Evolutionary conservation across 1,140 invertebrate genomes (phyloP).

Genomic region (Euwallacea fornicatus): DNA sequence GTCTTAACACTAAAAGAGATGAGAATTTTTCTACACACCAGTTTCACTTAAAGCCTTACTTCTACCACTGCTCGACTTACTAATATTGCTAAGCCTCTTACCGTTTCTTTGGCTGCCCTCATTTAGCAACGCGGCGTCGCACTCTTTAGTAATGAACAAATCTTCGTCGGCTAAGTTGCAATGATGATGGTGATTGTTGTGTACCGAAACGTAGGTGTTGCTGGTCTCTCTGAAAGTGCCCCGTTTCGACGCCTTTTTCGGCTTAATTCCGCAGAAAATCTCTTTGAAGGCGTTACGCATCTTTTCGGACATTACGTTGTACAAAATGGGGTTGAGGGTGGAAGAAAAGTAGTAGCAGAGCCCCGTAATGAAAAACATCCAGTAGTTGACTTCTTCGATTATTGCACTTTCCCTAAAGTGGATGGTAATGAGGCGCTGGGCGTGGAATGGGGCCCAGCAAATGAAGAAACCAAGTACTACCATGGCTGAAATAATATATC

Average conservation of each 20-base stretch:
- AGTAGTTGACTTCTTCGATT: constrained; percentile 72
- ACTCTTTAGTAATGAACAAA: constrained; percentile 19
- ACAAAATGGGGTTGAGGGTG: constrained; percentile 88
- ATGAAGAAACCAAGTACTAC: constrained; percentile 96
- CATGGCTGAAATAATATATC: constrained; percentile 68
- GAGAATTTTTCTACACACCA: constrained; percentile 8
- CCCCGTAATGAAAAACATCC: constrained; percentile 78
- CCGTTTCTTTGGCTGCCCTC: constrained; percentile 7
- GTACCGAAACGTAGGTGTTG: constrained; percentile 29
- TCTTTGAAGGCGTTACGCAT: constrained; percentile 80
- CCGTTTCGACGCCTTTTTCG: constrained; percentile 23
- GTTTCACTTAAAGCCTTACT: constrained; percentile 20
- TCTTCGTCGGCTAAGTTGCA: constrained; percentile 16
- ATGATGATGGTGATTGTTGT: constrained; percentile 16
- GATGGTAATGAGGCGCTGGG: constrained; percentile 79
- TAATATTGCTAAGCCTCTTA: constrained; percentile 4
- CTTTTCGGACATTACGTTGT: constrained; percentile 87
- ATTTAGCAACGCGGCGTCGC: constrained; percentile 2
- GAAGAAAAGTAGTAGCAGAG: constrained; percentile 86
- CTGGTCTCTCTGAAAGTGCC: constrained; percentile 31
- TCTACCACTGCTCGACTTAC: constrained; percentile 1
- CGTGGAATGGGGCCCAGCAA: constrained; percentile 96
- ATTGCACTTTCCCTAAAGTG: constrained; percentile 61
- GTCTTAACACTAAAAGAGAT: neutral
- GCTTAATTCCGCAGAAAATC: constrained; percentile 40